Percentiles rank a stretch among this genome's conserved stretches.
Conservation (phyloP, 2,888 invertebrate genomes). For the Drosophila mercatorum region DNA sequence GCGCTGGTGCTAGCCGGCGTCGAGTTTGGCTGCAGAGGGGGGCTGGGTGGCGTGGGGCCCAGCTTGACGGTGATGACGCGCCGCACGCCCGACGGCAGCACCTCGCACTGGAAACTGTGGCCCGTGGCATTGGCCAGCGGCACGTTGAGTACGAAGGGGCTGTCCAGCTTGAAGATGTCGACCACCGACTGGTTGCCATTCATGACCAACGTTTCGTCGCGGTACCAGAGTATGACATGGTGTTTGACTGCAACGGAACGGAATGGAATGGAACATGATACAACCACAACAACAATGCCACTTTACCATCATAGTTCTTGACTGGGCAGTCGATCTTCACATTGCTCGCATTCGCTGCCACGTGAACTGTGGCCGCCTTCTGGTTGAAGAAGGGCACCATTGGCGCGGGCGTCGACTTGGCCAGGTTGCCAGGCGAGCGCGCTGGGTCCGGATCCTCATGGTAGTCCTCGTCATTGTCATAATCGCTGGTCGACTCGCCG, state of each 20-base stretch:
- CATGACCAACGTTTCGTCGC: conserved; percentile 30
- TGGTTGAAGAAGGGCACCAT: conserved; percentile 57
- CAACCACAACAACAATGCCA: no score
- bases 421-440: conserved; percentile 52
- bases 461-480: conserved; percentile 39
- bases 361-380: conserved; percentile 32
- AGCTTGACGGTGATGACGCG: conserved; percentile 45
- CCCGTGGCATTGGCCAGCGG: conserved; percentile 56
- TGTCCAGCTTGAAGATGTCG: conserved; percentile 44
- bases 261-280: not conserved
- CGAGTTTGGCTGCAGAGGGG: not conserved
- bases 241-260: conserved; percentile 29
- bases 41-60: conserved; percentile 36
- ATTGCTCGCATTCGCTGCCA: conserved; percentile 31
- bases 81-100: conserved; percentile 35
- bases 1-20: conserved; percentile 19
- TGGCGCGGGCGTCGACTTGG: conserved; percentile 47
- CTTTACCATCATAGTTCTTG: conserved; percentile 59
- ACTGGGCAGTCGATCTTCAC: conserved; percentile 65
- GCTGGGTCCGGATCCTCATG: conserved; percentile 46
- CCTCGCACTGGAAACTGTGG: conserved; percentile 41
- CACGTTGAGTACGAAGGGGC: conserved; percentile 34
- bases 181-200: conserved; percentile 30
- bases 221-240: conserved; percentile 62
- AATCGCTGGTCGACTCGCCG: conserved; percentile 22